Base-by-base conservation (phyloP, 2,888 invertebrate species). In the Pristionchus entomophagus region DNA sequence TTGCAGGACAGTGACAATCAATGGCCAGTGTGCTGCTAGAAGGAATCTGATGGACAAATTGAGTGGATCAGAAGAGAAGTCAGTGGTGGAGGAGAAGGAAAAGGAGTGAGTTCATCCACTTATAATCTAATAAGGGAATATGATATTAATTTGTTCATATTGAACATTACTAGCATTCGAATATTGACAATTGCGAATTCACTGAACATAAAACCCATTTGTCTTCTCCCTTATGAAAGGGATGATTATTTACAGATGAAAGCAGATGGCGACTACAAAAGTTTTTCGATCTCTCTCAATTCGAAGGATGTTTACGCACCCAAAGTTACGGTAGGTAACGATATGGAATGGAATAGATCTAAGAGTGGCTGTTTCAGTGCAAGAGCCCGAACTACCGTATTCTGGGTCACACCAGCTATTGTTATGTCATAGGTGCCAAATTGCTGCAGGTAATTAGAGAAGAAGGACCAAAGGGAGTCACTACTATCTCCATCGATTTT, bases 241-340 rank as follows among this genome's bases (percentile, higher is more conserved):
- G n/a, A n/a, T 69, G 32, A 69, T 51, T 51, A 35, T 3, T 35
- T 38, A 1, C n/a, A 45, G 73, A 8, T 45, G 73, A 26, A 26
- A n/a, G 73, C 73, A 77, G 26, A 8, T 10, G 73, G 73, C 19
- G 73, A 14, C 19, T 77, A 77, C 73, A 45, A 4, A n/a, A 77
- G 73, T n/a, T 77, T 77, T 41, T 77, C 73, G 3, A 45, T 77
- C n/a, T 10, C 32, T 2, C 5, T 77, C 14, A 41, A 77, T n/a
- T 38, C 41, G 5, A 12, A 6, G 10, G 73, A 77, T 1, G 38
- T 19, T 6, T 77, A 77, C n/a, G 73, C 73, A 45, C 41, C 17
- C 73, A 77, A 22, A 45, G 73, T 26, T 6, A 77, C 73, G 45
- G 73, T 77, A n/a, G 12, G 65, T 65, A n/a, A n/a, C 12, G 65